A percentile compares a stretch with the other conserved stretches of the same genome.
Evolutionary conservation across 2,797 vertebrate species (phyloP).

Genomic region (Iguana delicatissima): DNA sequence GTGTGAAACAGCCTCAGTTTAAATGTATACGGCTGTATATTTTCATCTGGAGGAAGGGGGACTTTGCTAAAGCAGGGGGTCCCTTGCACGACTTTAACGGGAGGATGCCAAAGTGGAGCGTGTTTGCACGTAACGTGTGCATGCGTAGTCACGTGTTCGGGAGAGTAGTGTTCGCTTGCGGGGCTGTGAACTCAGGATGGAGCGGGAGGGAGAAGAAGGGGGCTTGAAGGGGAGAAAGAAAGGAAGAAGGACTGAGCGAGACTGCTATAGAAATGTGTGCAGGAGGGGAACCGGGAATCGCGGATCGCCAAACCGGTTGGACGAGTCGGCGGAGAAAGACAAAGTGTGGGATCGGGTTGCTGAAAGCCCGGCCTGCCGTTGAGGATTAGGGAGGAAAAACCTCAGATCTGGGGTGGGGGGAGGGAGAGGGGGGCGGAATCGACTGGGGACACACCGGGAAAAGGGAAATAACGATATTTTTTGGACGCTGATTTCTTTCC

Average conservation of each 20-base stretch:
- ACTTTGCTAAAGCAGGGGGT: too few relatives aligned
- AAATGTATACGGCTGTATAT: too few relatives aligned
- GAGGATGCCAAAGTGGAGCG: neutral
- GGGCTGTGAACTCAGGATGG: neutral
- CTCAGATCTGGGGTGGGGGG: neutral
- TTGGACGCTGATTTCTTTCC: neutral
- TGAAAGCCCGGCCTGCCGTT: neutral
- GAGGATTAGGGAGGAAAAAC: constrained; percentile 42
- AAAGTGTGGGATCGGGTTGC: constrained; percentile 54
- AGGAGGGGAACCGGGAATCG: constrained; percentile 42
- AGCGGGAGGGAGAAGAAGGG: too few relatives aligned
- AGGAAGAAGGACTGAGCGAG: neutral
- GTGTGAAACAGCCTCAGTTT: too few relatives aligned
- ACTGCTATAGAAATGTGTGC: constrained; percentile 27
- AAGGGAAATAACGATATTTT: neutral
- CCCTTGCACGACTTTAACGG: neutral
- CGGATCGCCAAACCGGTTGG: constrained; percentile 51
- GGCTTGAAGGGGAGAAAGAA: neutral
- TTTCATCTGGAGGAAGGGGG: too few relatives aligned
- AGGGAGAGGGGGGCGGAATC: neutral
- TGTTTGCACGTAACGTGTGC: neutral
- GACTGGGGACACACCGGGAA: neutral
- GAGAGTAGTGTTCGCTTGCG: neutral
- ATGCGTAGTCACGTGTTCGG: neutral
- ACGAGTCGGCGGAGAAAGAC: constrained; percentile 46